Percentiles rank a stretch among this genome's conserved stretches.
Conservation (phyloP, 2,797 vertebrate species). For the Cossypha niveicapilla region DNA sequence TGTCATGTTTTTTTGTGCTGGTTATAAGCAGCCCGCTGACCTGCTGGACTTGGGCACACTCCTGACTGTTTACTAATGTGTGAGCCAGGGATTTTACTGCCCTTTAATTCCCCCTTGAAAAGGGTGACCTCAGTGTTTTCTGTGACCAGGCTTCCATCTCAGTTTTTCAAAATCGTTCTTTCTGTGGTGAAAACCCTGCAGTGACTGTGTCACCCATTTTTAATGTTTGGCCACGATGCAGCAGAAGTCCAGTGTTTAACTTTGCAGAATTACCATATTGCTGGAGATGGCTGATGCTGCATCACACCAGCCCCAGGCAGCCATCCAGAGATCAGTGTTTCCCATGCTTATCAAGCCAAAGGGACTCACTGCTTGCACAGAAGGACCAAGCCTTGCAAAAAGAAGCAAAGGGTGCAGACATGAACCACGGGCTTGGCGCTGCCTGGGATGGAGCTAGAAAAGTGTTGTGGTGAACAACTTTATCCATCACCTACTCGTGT, state of each 20-base stretch:
- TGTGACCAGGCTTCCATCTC: not conserved
- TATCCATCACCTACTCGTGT: not conserved
- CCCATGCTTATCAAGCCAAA: accelerated
- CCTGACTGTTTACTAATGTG: not conserved
- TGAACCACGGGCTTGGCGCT: accelerated
- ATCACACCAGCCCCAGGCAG: not conserved
- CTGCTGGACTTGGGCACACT: not conserved
- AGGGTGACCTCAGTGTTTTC: not conserved
- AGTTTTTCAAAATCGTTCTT: not conserved
- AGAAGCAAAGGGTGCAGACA: not conserved
- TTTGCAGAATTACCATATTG: not conserved
- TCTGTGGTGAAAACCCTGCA: not conserved
- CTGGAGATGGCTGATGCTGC: not conserved
- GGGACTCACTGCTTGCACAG: not conserved
- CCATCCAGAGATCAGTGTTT: accelerated
- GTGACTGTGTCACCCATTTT: not conserved
- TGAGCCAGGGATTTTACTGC: not conserved
- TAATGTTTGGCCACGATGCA: not conserved
- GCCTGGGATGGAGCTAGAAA: not conserved
- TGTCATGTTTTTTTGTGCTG: not conserved
- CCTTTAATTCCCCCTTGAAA: not conserved
- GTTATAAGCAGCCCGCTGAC: not conserved
- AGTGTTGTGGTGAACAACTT: not conserved
- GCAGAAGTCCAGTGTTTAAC: not conserved
- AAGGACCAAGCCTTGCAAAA: not conserved